Evolutionary conservation across 2,113 vertebrate species (phyloP).

Genomic region (Hippocampus barbouri): DNA sequence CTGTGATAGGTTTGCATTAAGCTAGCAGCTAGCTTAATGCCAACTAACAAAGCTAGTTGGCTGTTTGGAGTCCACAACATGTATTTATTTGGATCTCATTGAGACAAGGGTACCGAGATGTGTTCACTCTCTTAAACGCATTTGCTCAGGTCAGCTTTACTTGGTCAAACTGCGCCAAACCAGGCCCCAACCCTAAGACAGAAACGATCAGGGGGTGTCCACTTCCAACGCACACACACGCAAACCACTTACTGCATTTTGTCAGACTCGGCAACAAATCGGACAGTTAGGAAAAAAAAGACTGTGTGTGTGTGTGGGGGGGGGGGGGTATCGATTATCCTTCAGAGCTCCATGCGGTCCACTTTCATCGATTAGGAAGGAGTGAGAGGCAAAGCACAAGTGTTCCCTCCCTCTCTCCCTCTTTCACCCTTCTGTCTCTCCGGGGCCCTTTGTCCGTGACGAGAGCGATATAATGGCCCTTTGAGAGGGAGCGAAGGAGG

Average conservation of each 20-base stretch:
- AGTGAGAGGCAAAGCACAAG: slow-evolving; percentile 63
- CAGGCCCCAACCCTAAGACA: slow-evolving; percentile 28
- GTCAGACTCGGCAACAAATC: slow-evolving; percentile 80
- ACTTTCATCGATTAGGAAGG: slow-evolving; percentile 74
- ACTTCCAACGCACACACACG: slow-evolving; percentile 16
- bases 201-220: slow-evolving; percentile 56
- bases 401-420: slow-evolving; percentile 43
- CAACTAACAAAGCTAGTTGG: not conserved
- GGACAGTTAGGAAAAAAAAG: slow-evolving; percentile 49
- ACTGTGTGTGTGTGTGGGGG: slow-evolving; percentile 5
- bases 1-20: too few species aligned
- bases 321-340: slow-evolving; percentile 76
- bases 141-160: not conserved
- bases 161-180: not conserved
- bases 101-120: slow-evolving; percentile 25
- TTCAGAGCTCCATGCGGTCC: slow-evolving; percentile 76
- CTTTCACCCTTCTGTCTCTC: slow-evolving; percentile 47
- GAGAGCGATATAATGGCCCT: slow-evolving; percentile 75
- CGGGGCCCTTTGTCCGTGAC: slow-evolving; percentile 75
- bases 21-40: too few species aligned
- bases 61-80: not conserved
- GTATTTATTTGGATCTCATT: too few species aligned
- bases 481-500: slow-evolving; percentile 65
- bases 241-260: slow-evolving; percentile 58
- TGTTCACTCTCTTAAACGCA: not conserved